Evolutionary conservation across 1,140 invertebrate species (phyloP), one percentile per base, ranked within the genome.

Genomic region (Colletes gigas): DNA sequence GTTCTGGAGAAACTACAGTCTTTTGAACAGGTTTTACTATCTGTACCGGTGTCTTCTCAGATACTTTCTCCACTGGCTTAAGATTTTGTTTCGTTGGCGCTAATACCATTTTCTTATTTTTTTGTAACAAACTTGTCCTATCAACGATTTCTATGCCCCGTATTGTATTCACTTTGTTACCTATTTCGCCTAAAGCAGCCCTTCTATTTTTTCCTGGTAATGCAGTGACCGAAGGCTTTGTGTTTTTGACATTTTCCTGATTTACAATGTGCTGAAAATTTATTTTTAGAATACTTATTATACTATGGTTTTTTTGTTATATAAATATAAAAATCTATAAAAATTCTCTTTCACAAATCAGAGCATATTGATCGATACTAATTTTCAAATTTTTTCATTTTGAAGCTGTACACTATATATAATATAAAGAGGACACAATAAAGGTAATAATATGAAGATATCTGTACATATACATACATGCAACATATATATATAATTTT

Each of bases 151-250:
- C 89, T 17, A 55, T 78, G 9, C 88, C 89, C 44, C 88, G 88
- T 9, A 88, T 59, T 54, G 84, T 86, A 17, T 90, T 92, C 6
- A 93, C 91, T 83, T 88, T 92, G 67, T 93, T 93, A 8, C 93
- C 91, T 78, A 93, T 93, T 88, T 93, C 92, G 15, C 91, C 92
- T 67, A 93, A 87, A 60, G 88, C 92, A 12, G 93, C 87, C 86
- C 92, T 89, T 47, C 90, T 89, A 21, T 82, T 89, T 68, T 88
- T 90, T 15, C 78, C 83, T 47, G 89, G 59, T n/a, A 87, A 21
- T 21, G 75, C 69, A 47, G 80, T 75, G 21, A 82, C 21, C 15
- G 83, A 83, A n/a, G 90, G 83, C 72, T 92, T 92, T 7, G 85
- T 30, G 78, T 90, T 92, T 60, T 89, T 92, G 1, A 88, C 84